Percentiles rank a stretch among this genome's conserved stretches.
Evolutionary conservation across 2,113 vertebrate genomes (phyloP).

Genomic region (Toxotes chatareus): DNA sequence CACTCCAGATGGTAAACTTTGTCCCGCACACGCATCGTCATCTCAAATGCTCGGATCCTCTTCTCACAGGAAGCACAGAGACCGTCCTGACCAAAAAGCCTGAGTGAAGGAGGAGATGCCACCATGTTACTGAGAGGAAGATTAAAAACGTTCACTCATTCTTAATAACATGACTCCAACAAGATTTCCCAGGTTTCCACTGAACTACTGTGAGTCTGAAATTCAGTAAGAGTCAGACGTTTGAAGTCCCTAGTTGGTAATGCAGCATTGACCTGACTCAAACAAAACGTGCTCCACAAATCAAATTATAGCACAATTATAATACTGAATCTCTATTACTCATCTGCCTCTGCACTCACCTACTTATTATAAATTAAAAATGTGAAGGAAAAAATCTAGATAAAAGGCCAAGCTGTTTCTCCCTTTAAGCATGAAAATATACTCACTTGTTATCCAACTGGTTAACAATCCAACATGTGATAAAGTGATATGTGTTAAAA

Average conservation of each 20-base stretch:
- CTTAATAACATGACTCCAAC: background rate
- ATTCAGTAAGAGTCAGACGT: background rate
- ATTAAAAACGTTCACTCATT: background rate
- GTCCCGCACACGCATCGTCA: conserved; percentile 99
- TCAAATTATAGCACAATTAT: background rate
- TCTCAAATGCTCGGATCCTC: conserved; percentile 97
- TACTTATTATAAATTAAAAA: background rate
- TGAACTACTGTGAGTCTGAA: background rate
- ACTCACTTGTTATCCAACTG: background rate
- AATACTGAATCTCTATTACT: background rate
- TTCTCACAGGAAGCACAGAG: conserved; percentile 98
- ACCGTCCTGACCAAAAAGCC: conserved; percentile 98
- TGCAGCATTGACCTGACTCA: background rate
- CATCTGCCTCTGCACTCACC: background rate
- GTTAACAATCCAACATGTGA: background rate
- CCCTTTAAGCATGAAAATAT: background rate
- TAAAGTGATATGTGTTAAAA: background rate
- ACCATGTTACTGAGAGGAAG: conserved; percentile 14
- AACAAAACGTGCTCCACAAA: background rate
- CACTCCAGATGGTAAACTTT: conserved; percentile 99
- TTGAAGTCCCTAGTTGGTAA: background rate
- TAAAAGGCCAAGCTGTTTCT: background rate
- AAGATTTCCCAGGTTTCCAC: background rate
- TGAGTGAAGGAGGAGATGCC: conserved; percentile 60
- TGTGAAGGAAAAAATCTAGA: background rate